phyloP scores from a whole-genome alignment of 2,888 invertebrate genomes.

The Clepsis dumicolana region DNA sequence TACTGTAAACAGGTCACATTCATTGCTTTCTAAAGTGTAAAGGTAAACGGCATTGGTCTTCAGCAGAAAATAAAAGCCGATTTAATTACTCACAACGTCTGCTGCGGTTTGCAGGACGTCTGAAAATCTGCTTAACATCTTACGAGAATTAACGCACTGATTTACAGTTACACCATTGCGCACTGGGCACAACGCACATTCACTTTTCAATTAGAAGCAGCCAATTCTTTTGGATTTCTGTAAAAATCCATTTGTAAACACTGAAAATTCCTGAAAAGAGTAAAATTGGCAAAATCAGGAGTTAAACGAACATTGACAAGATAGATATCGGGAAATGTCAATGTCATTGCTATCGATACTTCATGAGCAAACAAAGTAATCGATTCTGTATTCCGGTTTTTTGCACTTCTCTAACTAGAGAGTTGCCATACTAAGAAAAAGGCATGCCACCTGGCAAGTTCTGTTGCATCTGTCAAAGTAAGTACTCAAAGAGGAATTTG shows the following conservation, averaged over 20 bases:
- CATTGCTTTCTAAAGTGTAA: constrained; percentile 23
- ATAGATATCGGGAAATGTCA: constrained; percentile 37
- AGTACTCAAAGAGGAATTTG: too few relatives aligned
- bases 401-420: background rate
- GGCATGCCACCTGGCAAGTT: background rate
- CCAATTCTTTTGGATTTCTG: background rate
- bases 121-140: constrained; percentile 85
- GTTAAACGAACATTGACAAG: constrained; percentile 31
- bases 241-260: constrained; percentile 40
- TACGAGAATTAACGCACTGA: constrained; percentile 45
- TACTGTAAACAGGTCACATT: background rate
- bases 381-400: constrained; percentile 11
- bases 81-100: constrained; percentile 79
- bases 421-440: background rate
- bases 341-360: constrained; percentile 9
- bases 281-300: constrained; percentile 21
- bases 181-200: constrained; percentile 11
- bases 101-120: constrained; percentile 84
- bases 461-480: background rate
- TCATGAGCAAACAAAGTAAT: background rate
- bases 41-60: constrained; percentile 30
- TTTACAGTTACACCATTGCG: constrained; percentile 41
- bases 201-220: constrained; percentile 13
- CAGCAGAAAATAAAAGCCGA: constrained; percentile 21
- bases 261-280: constrained; percentile 35